Conservation (phyloP, 2,797 vertebrate genomes). For the Falco columbarius region DNA sequence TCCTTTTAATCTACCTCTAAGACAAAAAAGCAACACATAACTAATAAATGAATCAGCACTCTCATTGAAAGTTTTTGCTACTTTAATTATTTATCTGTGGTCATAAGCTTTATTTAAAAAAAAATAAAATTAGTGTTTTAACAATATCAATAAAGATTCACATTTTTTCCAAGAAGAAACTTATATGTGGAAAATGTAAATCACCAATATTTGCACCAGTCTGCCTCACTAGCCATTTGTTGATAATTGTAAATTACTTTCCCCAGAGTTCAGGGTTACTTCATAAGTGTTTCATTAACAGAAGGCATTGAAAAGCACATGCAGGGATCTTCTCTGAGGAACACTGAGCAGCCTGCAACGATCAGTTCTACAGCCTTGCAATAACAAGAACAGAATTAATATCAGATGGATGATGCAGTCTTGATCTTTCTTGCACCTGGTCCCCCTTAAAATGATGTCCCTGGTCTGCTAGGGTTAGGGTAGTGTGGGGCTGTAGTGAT, state of each 20-base stretch:
- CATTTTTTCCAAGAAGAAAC: background rate
- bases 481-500: background rate
- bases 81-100: background rate
- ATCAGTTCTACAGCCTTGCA: background rate
- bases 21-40: background rate
- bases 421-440: background rate
- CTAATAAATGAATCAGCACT: background rate
- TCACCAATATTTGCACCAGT: background rate
- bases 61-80: background rate
- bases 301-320: background rate
- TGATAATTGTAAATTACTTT: background rate
- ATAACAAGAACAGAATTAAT: background rate
- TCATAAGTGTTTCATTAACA: background rate
- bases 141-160: background rate
- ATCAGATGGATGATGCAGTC: fast-evolving
- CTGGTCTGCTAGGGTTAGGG: background rate
- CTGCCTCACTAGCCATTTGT: background rate
- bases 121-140: background rate
- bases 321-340: background rate
- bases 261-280: background rate
- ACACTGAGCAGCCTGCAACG: background rate
- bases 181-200: background rate
- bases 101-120: background rate
- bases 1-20: background rate
- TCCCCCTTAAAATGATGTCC: background rate